Percentiles rank a stretch among this genome's conserved stretches.
These are phyloP conservation scores for Notamacropus eugenii DNA, from an alignment of 2,797 vertebrate genomes.

Conservation along the genomic window DNA sequence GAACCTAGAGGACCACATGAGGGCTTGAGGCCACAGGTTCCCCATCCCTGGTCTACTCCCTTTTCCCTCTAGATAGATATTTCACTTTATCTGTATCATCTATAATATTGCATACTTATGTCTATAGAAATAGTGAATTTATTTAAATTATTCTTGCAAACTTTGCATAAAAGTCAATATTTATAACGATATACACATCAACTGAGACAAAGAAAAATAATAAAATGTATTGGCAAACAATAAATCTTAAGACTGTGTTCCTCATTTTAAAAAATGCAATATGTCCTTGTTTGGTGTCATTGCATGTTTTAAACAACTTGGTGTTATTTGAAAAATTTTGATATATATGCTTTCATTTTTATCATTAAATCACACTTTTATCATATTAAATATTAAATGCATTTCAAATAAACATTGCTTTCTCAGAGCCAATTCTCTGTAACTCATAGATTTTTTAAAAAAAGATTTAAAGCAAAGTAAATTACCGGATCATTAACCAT, in stretches of 20 bases:
- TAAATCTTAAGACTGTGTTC: neutral
- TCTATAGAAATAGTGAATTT: neutral
- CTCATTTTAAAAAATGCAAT: neutral
- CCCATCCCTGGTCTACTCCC: neutral
- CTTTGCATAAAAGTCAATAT: neutral
- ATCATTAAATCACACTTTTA: neutral
- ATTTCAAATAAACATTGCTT: neutral
- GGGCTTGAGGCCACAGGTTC: too few relatives aligned
- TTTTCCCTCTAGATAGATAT: neutral
- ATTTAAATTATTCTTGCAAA: neutral
- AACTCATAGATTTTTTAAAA: neutral
- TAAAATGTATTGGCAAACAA: neutral
- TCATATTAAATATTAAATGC: neutral
- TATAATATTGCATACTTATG: neutral
- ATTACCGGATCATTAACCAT: too few relatives aligned
- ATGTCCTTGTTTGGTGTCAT: neutral
- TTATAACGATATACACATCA: neutral
- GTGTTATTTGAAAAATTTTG: neutral
- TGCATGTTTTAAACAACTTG: neutral
- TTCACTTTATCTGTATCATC: neutral
- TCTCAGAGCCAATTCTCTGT: neutral
- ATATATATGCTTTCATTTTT: neutral
- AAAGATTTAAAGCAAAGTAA: neutral
- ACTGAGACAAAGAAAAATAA: neutral
- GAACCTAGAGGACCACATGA: too few relatives aligned